phyloP scores from a whole-genome alignment of 1,140 invertebrate species.

The Bombus cullumanus region DNA sequence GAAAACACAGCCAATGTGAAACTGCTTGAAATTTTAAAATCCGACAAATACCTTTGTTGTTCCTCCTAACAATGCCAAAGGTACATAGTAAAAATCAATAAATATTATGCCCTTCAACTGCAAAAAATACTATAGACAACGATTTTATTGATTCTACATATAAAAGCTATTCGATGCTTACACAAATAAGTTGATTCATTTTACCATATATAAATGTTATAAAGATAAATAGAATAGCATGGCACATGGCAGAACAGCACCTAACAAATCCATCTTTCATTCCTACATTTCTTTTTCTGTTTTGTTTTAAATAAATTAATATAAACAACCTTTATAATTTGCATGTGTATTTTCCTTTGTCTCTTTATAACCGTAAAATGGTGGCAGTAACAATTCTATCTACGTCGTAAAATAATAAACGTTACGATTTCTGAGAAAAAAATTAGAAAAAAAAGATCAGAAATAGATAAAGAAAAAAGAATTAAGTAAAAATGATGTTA shows the following conservation, averaged over 20 bases:
- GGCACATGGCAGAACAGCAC: conserved; percentile 59
- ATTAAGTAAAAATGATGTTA: conserved; percentile 76
- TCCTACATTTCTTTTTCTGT: neutral
- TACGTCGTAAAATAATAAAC: conserved; percentile 53
- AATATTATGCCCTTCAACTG: neutral
- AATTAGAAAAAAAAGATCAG: conserved; percentile 43
- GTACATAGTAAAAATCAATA: neutral
- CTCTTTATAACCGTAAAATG: conserved; percentile 19
- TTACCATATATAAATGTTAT: neutral
- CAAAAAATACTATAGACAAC: neutral
- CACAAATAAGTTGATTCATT: neutral
- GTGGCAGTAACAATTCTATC: conserved; percentile 49
- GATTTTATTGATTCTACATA: conserved; percentile 5
- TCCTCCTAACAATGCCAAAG: conserved; percentile 17
- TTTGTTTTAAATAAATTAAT: neutral
- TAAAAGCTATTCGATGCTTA: neutral
- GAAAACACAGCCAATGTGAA: neutral
- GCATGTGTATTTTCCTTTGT: neutral
- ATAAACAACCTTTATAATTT: neutral
- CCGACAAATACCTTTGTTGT: neutral
- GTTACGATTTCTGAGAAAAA: conserved; percentile 45
- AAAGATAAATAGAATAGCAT: conserved; percentile 44
- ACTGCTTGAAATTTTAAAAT: conserved; percentile 7
- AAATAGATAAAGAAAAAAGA: conserved; percentile 62
- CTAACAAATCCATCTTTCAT: conserved; percentile 30